Percentiles rank a stretch among this genome's conserved stretches.
Evolutionary conservation across 2,888 invertebrate genomes (phyloP).

Genomic region (Sylvicola fuscatus): DNA sequence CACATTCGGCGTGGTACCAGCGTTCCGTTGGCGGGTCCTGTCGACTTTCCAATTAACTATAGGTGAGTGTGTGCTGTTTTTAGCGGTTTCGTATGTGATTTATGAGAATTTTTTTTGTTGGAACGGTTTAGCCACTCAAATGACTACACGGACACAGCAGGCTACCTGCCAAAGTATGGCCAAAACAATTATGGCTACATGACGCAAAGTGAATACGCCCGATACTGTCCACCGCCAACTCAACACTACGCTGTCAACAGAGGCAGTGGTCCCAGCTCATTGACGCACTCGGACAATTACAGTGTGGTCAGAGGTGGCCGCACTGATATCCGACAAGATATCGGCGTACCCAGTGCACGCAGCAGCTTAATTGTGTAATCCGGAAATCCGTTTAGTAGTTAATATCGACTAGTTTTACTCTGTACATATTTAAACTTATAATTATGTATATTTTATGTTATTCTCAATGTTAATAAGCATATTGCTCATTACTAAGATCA

Average conservation of each 20-base stretch:
- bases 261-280: neutral
- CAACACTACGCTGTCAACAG: slow-evolving; percentile 12
- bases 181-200: slow-evolving; percentile 71
- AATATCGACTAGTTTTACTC: too few species aligned
- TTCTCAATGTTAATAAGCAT: too few species aligned
- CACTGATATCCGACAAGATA: slow-evolving; percentile 1
- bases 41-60: slow-evolving; percentile 42
- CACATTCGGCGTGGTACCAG: slow-evolving; percentile 3
- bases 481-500: too few species aligned
- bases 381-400: too few species aligned
- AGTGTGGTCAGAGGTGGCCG: neutral
- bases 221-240: slow-evolving; percentile 68
- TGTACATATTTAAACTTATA: too few species aligned
- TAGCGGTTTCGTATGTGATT: too few species aligned
- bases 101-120: neutral
- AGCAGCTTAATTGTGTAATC: slow-evolving; percentile 1
- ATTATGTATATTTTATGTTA: too few species aligned
- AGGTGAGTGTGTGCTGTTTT: neutral
- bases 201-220: slow-evolving; percentile 71
- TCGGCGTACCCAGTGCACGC: neutral
- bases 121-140: slow-evolving; percentile 3
- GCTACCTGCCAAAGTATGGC: slow-evolving; percentile 28
- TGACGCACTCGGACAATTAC: slow-evolving; percentile 1
- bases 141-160: slow-evolving; percentile 14
- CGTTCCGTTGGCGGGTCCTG: slow-evolving; percentile 51